These are phyloP conservation scores for Heterotilapia buettikoferi DNA, from an alignment of 2,113 vertebrate genomes.

Conservation along the genomic window DNA sequence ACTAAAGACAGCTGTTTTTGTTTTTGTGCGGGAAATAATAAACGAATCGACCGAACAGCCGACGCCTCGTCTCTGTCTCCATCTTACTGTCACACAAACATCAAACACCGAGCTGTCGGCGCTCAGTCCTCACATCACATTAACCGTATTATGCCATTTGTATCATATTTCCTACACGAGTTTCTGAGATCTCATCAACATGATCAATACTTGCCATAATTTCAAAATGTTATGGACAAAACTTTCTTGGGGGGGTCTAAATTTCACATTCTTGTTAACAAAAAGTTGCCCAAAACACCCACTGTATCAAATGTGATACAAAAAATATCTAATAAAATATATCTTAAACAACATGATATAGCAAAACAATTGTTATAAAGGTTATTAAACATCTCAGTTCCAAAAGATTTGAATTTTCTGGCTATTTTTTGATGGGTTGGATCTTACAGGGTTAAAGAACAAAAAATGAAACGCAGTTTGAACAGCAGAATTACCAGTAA, in stretches of 20 bases:
- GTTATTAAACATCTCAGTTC: neutral
- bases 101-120: neutral
- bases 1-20: constrained; percentile 62
- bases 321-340: neutral
- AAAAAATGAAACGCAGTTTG: neutral
- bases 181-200: neutral
- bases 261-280: neutral
- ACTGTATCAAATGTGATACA: neutral
- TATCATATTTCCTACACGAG: neutral
- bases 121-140: neutral
- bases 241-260: neutral
- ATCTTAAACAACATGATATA: neutral
- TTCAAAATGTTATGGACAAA: neutral
- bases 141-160: neutral
- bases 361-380: neutral
- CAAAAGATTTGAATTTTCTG: neutral
- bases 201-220: neutral
- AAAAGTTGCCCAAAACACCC: neutral
- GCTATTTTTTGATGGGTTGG: neutral
- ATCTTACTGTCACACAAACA: neutral
- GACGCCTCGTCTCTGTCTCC: neutral
- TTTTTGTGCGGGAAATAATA: constrained; percentile 67
- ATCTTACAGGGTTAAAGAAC: neutral
- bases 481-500: neutral
- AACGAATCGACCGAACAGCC: constrained; percentile 10